A percentile compares a stretch with the other conserved stretches of the same genome.
phyloP scores from a whole-genome alignment of 2,113 vertebrate species.

The Hippocampus comes region DNA sequence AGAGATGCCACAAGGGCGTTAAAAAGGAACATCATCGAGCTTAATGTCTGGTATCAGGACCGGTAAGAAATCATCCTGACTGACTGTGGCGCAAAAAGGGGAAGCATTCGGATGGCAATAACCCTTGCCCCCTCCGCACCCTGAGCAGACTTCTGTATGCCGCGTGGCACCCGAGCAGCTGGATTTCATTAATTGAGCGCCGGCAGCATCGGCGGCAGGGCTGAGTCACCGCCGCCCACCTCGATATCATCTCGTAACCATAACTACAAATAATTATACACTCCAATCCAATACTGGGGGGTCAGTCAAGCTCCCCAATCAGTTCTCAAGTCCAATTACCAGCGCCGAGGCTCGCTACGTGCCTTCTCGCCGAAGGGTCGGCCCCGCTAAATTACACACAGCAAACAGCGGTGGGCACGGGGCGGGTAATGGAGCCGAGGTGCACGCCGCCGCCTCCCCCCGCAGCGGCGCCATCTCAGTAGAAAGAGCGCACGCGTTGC shows the following conservation, averaged over 20 bases:
- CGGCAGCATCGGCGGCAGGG: conserved; percentile 66
- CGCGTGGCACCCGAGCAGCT: conserved; percentile 68
- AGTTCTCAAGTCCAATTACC: conserved; percentile 73
- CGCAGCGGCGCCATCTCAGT: conserved; percentile 55
- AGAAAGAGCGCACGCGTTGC: conserved; percentile 59
- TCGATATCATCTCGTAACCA: conserved; percentile 72
- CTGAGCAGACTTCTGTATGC: conserved; percentile 52
- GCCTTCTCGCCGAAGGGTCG: conserved; percentile 60
- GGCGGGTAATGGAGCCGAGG: conserved; percentile 62
- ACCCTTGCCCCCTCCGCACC: conserved; percentile 47
- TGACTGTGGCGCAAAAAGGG: conserved; percentile 52
- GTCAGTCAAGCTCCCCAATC: conserved; percentile 72
- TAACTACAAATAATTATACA: conserved; percentile 79
- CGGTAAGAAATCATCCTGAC: conserved; percentile 61
- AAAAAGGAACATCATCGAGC: conserved; percentile 67
- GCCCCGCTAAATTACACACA: conserved; percentile 58
- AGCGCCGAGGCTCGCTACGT: conserved; percentile 59
- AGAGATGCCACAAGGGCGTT: conserved; percentile 57
- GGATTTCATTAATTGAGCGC: conserved; percentile 77
- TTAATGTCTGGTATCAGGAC: conserved; percentile 65
- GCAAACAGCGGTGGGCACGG: conserved; percentile 54
- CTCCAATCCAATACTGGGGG: conserved; percentile 76
- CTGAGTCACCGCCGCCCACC: conserved; percentile 70
- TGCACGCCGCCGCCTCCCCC: conserved; percentile 50
- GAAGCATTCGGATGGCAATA: conserved; percentile 62